Base-by-base conservation (phyloP, 2,888 invertebrate species). In the Pyrgus malvae region DNA sequence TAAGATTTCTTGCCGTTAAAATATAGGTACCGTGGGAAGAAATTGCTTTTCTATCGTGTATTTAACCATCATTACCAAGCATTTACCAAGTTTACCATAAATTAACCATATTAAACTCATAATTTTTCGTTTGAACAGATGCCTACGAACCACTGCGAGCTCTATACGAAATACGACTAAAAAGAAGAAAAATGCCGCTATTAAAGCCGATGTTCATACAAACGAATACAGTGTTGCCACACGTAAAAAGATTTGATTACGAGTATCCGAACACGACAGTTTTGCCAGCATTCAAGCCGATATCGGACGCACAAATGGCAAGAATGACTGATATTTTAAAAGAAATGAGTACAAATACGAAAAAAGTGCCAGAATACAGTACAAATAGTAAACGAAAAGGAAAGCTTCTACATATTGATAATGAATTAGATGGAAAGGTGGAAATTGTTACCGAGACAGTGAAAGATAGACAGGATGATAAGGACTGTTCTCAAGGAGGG, bases 401-500 rank as follows among this genome's bases (percentile, higher is more conserved):
- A 0, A 67, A 78, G 31, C 55, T 79, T 9, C 14, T 84, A 42
- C 74, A 76, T 27, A 66, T 48, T 40, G 53, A 56, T 29, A 3
- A 29, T 44, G 9, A 62, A 58, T 42, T 45, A 59, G 45, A 57
- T 63, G 23, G 61, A 17, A 58, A 65, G 35, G 51, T 48, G 6
- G 50, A 61, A 7, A 54, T 56, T 1, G 67, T 65, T 7, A 60
- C 61, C 12, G 62, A 63, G 53, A 57, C 60, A 25, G 64, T 65
- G 27, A 68, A 48, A 12, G 48, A 75, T 25, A 62, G 86, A 59
- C 76, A 80, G 48, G 83, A 92, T 63, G 91, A 91, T 65, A 89
- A 91, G 53, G 85, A 90, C 63, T 95, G 95, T 77, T 85, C 92
- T 38, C 92, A 93, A 70, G 96, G 95, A 57, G 94, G 95, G 53